Conservation (phyloP, 2,888 invertebrate genomes). For the Drosophila tanythrix region DNA sequence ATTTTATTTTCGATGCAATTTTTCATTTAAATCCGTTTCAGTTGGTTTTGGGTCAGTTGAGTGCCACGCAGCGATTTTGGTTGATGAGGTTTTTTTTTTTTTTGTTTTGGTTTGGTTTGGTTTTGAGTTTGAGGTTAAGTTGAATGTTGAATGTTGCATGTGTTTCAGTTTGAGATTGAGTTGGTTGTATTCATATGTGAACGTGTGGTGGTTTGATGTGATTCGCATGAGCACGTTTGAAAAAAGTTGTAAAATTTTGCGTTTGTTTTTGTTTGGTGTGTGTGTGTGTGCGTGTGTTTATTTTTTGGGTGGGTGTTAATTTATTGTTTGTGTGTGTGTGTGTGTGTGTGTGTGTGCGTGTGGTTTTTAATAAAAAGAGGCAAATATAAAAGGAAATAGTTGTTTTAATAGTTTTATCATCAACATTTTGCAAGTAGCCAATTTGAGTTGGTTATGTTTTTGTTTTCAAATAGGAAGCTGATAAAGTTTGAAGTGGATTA, state of each 20-base stretch:
- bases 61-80: slow-evolving; percentile 56
- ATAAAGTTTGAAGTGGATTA: slow-evolving; percentile 10
- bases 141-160: slow-evolving; percentile 38
- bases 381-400: slow-evolving; percentile 78
- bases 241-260: slow-evolving; percentile 67
- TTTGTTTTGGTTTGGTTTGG: slow-evolving; percentile 17
- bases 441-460: slow-evolving; percentile 40
- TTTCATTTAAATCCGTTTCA: slow-evolving; percentile 71
- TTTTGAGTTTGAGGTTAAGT: slow-evolving; percentile 43
- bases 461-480: slow-evolving; percentile 28
- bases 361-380: slow-evolving; percentile 70
- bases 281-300: slow-evolving; percentile 28
- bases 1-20: slow-evolving; percentile 70
- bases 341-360: slow-evolving; percentile 18
- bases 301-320: slow-evolving; percentile 13
- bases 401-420: slow-evolving; percentile 80
- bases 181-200: slow-evolving; percentile 42
- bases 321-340: slow-evolving; percentile 14
- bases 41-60: slow-evolving; percentile 59
- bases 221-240: slow-evolving; percentile 69
- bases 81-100: slow-evolving; percentile 37
- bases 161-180: slow-evolving; percentile 38
- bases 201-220: slow-evolving; percentile 56
- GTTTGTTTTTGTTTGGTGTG: slow-evolving; percentile 40
- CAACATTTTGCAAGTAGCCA: slow-evolving; percentile 70